phyloP scores from a whole-genome alignment of 2,113 vertebrate genomes.

The Melierax canorus region DNA sequence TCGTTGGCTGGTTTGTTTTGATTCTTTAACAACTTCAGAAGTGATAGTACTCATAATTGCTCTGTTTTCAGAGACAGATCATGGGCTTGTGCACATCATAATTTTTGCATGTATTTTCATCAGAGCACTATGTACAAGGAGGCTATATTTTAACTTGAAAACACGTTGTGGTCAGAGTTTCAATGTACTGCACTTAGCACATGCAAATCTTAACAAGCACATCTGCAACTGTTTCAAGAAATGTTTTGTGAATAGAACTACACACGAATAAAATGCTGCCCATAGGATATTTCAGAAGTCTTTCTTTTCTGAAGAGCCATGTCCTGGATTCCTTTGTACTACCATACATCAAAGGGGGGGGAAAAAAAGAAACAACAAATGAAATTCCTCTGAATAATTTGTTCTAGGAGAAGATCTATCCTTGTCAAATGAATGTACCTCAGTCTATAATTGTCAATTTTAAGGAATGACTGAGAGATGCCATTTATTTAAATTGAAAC shows the following conservation, averaged over 20 bases:
- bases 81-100: background rate
- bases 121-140: background rate
- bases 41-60: background rate
- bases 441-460: background rate
- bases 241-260: background rate
- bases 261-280: background rate
- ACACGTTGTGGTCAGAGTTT: background rate
- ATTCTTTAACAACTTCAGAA: background rate
- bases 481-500: background rate
- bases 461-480: background rate
- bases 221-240: background rate
- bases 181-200: background rate
- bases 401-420: background rate
- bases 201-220: background rate
- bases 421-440: background rate
- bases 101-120: background rate
- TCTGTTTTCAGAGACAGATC: background rate
- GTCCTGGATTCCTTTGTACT: background rate
- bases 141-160: background rate
- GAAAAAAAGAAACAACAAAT: background rate
- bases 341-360: background rate
- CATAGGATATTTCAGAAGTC: background rate
- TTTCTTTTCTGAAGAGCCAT: background rate
- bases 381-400: background rate
- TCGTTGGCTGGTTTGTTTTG: background rate